Base-by-base conservation (phyloP, 1,140 invertebrate genomes). In the Halictus rubicundus region DNA sequence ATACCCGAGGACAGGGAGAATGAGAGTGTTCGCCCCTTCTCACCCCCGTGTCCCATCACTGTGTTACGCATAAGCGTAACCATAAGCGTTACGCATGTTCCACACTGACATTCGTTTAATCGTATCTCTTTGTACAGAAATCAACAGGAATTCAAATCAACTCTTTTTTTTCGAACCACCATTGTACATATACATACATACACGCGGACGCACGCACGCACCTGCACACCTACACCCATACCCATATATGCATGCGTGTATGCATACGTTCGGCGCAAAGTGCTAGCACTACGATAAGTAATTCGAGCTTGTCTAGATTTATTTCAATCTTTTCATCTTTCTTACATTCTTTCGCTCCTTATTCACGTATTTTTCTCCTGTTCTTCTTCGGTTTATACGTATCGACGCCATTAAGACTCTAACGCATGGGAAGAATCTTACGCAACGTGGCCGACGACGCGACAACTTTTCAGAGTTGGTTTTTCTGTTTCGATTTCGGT, bases 41-140 rank as follows among this genome's bases (percentile, higher is more conserved):
- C 54, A 0, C 21, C 21, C n/a, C 54, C n/a, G 2, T n/a, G 54
- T n/a, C 21, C 9, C 54, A 7, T 21, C 21, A n/a, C 9, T 23
- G n/a, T 23, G 21, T 23, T n/a, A n/a, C n/a, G n/a, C n/a, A n/a
- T n/a, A n/a, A n/a, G n/a, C n/a, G n/a, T n/a, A n/a, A n/a, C n/a
- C n/a, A n/a, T n/a, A 37, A 63, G 7, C 37, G 37, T 65, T 65
- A 63, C 39, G 37, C 39, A 23, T 42, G n/a, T 42, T 42, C 63
- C 63, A 65, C 37, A 42, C 63, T 65, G 32, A 64, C 32, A 4
- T 64, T 89, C 84, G 85, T 92, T 92, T 92, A 92, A 92, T 92
- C 86, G 87, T 88, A 84, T 91, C 88, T 90, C 88, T 92, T 91
- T 92, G 89, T 92, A 92, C 92, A 92, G 88, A 21, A 92, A 92